These are phyloP conservation scores for Galemys pyrenaicus DNA, from an alignment of 2,113 vertebrate species.

Conservation along the genomic window DNA sequence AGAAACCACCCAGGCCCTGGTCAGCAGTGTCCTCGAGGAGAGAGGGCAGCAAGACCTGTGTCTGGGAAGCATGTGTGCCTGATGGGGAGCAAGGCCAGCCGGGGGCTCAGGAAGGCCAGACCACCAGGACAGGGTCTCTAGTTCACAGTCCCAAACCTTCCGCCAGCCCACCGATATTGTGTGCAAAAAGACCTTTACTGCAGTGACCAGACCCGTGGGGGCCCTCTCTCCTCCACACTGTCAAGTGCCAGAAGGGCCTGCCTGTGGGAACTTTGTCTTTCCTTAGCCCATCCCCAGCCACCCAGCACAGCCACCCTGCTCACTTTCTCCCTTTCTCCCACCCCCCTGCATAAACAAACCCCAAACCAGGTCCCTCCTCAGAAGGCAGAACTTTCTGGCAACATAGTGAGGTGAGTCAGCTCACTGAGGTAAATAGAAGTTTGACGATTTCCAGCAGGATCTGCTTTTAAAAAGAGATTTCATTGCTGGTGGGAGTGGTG, in stretches of 20 bases:
- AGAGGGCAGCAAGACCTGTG: neutral
- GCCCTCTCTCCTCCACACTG: neutral
- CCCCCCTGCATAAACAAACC: neutral
- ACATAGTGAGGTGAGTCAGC: neutral
- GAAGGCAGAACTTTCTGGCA: neutral
- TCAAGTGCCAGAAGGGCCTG: neutral
- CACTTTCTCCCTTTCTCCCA: neutral
- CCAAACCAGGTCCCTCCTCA: neutral
- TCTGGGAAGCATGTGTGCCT: neutral
- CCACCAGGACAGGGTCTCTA: neutral
- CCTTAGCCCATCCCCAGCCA: neutral
- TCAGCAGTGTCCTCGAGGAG: neutral
- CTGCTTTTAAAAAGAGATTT: neutral
- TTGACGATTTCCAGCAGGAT: neutral
- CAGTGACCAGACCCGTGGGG: neutral
- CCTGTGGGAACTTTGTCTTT: neutral
- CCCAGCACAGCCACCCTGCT: neutral
- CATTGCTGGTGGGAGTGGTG: neutral
- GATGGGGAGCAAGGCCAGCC: rapidly evolving
- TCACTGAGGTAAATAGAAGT: no score
- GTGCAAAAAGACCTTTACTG: neutral
- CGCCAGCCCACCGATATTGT: rapidly evolving
- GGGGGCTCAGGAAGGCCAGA: neutral
- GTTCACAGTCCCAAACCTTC: neutral
- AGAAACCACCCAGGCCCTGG: neutral